These are phyloP conservation scores for Chloromyia formosa DNA, from an alignment of 2,888 invertebrate species.

Conservation along the genomic window DNA sequence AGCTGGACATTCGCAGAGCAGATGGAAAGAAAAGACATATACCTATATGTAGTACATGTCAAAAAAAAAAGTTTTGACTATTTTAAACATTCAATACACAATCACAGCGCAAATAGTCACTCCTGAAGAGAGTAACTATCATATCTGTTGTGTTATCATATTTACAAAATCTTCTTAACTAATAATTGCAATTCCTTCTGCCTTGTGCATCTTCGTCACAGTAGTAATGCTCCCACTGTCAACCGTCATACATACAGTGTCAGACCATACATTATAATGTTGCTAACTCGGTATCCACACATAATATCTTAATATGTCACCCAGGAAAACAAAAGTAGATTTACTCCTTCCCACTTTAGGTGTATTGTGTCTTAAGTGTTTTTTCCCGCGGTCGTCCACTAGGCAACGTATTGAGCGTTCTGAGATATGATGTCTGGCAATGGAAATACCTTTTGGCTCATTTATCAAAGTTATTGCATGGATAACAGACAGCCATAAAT, in stretches of 20 bases:
- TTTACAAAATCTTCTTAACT: no score
- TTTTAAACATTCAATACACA: no score
- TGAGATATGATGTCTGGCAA: conserved; percentile 28
- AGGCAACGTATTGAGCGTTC: conserved; percentile 1
- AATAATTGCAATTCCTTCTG: no score
- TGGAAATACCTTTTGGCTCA: conserved; percentile 31
- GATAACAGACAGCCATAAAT: conserved; percentile 38
- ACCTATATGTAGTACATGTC: no score
- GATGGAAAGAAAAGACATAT: no score
- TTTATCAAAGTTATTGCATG: conserved; percentile 36
- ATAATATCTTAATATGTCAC: conserved; percentile 37
- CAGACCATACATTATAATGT: conserved; percentile 8
- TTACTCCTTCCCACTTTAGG: not conserved
- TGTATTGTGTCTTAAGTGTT: conserved; percentile 6
- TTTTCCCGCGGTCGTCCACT: not conserved
- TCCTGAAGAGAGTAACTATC: no score
- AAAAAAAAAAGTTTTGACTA: no score
- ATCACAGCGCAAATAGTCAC: no score
- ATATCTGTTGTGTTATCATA: no score
- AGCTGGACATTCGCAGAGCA: no score
- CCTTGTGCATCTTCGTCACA: no score
- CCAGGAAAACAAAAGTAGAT: conserved; percentile 8
- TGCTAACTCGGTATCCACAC: conserved; percentile 29
- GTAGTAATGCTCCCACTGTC: no score
- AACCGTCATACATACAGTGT: not conserved